Evolutionary conservation across 1,140 invertebrate species (phyloP).

Genomic region (Ridgeia piscesae): DNA sequence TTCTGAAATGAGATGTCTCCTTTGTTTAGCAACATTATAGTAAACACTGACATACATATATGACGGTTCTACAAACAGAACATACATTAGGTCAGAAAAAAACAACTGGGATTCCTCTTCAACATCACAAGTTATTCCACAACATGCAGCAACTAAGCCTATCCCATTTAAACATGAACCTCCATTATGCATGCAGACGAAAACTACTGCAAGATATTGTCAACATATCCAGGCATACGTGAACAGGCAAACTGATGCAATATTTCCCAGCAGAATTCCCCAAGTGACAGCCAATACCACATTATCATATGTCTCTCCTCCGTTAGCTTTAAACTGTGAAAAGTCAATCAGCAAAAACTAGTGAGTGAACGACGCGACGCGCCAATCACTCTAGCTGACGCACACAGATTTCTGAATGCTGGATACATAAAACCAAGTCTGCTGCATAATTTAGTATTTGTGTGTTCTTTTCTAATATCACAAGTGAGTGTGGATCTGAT

Average conservation of each 20-base stretch:
- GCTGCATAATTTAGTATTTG: constrained; percentile 1
- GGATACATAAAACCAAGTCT: neutral
- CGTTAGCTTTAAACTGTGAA: neutral
- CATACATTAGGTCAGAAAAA: too few relatives aligned
- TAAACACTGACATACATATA: neutral
- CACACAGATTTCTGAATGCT: neutral
- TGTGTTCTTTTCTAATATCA: neutral
- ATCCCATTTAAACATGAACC: neutral
- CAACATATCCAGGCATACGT: neutral
- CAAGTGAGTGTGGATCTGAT: neutral
- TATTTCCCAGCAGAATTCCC: neutral
- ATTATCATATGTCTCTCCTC: neutral
- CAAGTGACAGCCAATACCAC: neutral
- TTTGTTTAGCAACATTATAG: neutral
- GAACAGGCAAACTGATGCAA: neutral
- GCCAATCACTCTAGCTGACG: neutral
- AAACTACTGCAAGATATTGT: neutral
- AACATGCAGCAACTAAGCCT: neutral
- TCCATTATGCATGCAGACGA: neutral
- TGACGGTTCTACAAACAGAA: neutral
- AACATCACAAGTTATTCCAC: too few relatives aligned
- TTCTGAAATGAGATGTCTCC: too few relatives aligned
- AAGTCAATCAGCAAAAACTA: neutral
- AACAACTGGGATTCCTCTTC: too few relatives aligned
- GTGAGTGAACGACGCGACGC: neutral